Conservation (phyloP, 2,888 invertebrate species). For the Brachynemurus nebulosus region DNA sequence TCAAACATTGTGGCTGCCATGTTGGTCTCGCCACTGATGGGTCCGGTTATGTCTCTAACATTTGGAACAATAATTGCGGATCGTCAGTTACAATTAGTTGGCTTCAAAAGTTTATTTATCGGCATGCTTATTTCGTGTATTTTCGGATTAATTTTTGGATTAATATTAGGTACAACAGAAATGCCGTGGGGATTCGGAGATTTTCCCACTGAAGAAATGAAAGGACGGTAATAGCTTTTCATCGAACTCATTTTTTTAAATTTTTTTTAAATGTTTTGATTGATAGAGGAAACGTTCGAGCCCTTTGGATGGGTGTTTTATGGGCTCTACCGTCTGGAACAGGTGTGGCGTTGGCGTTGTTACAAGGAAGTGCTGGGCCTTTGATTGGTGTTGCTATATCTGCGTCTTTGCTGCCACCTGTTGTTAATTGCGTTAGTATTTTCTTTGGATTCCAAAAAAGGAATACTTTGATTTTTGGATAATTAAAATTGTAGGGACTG, state of each 20-base stretch:
- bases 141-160: conserved; percentile 67
- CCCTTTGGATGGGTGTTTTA: conserved; percentile 60
- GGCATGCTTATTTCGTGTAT: conserved; percentile 62
- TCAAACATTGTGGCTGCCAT: conserved; percentile 68
- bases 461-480: background rate
- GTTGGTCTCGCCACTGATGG: conserved; percentile 66
- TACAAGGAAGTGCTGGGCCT: conserved; percentile 74
- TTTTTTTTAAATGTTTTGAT: conserved; percentile 5
- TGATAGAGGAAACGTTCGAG: conserved; percentile 50
- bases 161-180: conserved; percentile 55
- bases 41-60: conserved; percentile 77
- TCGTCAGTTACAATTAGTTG: conserved; percentile 49
- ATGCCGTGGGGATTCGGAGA: conserved; percentile 65
- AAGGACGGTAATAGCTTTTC: conserved; percentile 41
- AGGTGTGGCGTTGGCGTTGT: conserved; percentile 71
- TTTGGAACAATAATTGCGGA: conserved; percentile 72
- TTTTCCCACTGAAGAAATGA: conserved; percentile 72
- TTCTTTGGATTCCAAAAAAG: background rate
- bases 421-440: conserved; percentile 65
- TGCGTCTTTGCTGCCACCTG: conserved; percentile 70
- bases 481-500: conserved; percentile 39
- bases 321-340: conserved; percentile 64
- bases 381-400: conserved; percentile 84
- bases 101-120: conserved; percentile 50
- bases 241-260: background rate